Conservation (phyloP, 2,888 invertebrate species). For the Campoletis raptor region DNA sequence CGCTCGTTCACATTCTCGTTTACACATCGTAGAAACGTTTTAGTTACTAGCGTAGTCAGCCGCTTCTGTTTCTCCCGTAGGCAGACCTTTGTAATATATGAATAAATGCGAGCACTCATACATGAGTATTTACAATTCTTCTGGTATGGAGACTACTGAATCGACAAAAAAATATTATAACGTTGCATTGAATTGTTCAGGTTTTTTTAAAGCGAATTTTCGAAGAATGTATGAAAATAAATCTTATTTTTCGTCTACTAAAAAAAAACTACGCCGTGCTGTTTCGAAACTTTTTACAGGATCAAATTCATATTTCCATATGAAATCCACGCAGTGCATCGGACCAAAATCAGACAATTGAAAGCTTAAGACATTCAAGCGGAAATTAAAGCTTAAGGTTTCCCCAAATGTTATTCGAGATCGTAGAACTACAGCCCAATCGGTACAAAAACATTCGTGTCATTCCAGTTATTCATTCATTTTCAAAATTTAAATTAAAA, state of each 20-base stretch:
- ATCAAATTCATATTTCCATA: background rate
- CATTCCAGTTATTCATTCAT: no score
- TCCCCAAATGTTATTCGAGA: no score
- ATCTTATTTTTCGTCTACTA: background rate
- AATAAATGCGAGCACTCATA: background rate
- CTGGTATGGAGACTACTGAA: slow-evolving; percentile 12
- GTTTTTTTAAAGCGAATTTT: slow-evolving; percentile 18
- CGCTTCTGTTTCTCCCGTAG: slow-evolving; percentile 5
- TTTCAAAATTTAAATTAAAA: no score
- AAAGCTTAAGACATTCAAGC: background rate
- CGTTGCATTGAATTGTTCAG: slow-evolving; percentile 12
- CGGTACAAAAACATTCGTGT: no score
- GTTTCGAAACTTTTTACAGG: background rate
- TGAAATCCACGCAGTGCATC: background rate
- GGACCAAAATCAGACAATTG: background rate
- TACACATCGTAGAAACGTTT: slow-evolving; percentile 56
- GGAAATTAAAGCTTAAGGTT: no score
- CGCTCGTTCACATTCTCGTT: slow-evolving; percentile 55
- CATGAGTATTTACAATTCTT: slow-evolving; percentile 46
- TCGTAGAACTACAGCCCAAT: no score
- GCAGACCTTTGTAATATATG: background rate
- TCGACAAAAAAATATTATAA: slow-evolving; percentile 31
- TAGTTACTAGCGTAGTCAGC: slow-evolving; percentile 39
- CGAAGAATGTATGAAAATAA: slow-evolving; percentile 18
- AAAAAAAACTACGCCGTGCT: background rate